A percentile compares a stretch with the other conserved stretches of the same genome.
Conservation (phyloP, 2,797 vertebrate species). For the Cossypha niveicapilla region DNA sequence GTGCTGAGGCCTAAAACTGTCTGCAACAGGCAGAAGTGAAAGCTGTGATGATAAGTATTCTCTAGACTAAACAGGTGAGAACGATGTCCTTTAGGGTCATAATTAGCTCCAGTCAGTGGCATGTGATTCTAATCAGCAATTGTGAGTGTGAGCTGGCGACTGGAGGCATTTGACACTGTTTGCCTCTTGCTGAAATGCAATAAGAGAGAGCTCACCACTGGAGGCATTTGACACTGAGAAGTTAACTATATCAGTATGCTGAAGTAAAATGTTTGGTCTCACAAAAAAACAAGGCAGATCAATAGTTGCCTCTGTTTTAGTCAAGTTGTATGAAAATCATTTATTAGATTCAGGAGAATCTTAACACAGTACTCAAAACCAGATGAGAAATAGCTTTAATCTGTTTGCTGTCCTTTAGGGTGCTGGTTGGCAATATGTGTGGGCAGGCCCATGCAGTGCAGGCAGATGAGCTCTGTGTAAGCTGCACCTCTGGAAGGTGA, state of each 20-base stretch:
- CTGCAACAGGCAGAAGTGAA: constrained; percentile 1
- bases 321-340: not conserved
- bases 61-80: not conserved
- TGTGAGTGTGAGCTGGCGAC: not conserved
- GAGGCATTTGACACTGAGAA: not conserved
- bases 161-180: not conserved
- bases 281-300: not conserved
- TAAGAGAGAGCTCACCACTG: not conserved
- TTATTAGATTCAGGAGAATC: too few species aligned
- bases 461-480: fast-evolving
- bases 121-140: not conserved
- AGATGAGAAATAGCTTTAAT: not conserved
- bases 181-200: not conserved
- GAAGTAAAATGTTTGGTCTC: not conserved
- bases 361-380: not conserved
- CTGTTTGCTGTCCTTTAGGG: not conserved
- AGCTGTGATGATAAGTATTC: not conserved
- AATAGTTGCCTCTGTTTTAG: not conserved
- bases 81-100: not conserved
- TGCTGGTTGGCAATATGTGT: fast-evolving
- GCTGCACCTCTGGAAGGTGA: not conserved
- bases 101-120: not conserved
- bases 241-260: not conserved
- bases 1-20: not conserved
- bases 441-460: fast-evolving